Evolutionary conservation across 2,113 vertebrate species (phyloP), one percentile per base, ranked within the genome.

Genomic region (Microtus oregoni): DNA sequence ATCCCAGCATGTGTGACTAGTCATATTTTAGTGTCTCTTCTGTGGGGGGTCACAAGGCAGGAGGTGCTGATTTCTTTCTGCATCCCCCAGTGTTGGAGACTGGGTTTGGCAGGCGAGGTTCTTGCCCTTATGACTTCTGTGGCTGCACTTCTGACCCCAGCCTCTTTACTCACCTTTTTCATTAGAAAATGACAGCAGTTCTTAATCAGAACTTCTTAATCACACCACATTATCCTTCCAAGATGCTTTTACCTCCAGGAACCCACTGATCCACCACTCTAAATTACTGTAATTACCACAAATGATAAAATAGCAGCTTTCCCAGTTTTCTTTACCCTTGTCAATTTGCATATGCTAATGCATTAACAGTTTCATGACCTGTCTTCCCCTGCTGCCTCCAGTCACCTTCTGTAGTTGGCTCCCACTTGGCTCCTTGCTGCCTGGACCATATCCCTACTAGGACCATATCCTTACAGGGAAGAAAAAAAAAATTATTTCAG

Each of bases 261-360:
- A 96, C 96, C 97, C 92, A 97, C 97, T 95, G 97, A 97, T 97
- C 96, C 96, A 86, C 96, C 89, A 91, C 94, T 97, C 96, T 95
- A 97, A 98, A 98, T 98, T 94, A 97, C 97, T 97, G 65, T 97
- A 97, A 98, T 97, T 98, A 97, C 96, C 96, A 91, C 96, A 97
- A 98, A 97, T 98, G 97, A 98, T 97, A 97, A 98, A 98, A 98
- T 97, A 97, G 97, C 97, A 96, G 96, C 96, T 97, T 98, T 97
- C 92, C 96, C 94, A 89, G 97, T 65, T 97, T 97, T 97, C 98
- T 92, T 97, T 95, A 96, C 92, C 91, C 91, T 96, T 87, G 96
- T 85, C 89, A 94, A 97, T 97, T 97, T 98, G 96, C 97, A 97
- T 97, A 98, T 97, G 97, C 92, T 97, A 97, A 97, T 95, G 10